phyloP scores from a whole-genome alignment of 1,140 invertebrate species.

The Orius insidiosus region DNA sequence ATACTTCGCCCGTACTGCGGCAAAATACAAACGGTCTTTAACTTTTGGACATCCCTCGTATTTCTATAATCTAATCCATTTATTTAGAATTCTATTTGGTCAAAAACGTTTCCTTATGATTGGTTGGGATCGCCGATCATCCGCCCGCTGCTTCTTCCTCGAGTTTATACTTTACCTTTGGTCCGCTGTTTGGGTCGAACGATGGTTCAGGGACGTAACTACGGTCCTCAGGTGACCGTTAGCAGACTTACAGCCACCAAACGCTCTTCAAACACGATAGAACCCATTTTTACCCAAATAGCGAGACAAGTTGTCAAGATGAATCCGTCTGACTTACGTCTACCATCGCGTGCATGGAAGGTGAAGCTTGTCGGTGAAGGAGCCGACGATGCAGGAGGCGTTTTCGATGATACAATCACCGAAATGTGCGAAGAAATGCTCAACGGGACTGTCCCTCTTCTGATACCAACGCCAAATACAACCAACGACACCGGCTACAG shows the following conservation, averaged over 20 bases:
- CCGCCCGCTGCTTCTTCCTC: slow-evolving; percentile 34
- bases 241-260: slow-evolving; percentile 35
- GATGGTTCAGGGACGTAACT: slow-evolving; percentile 49
- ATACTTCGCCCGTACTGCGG: too few relatives aligned
- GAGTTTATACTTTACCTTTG: slow-evolving; percentile 45
- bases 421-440: slow-evolving; percentile 46
- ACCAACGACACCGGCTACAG: slow-evolving; percentile 41
- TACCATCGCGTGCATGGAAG: slow-evolving; percentile 50
- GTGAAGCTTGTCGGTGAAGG: slow-evolving; percentile 45
- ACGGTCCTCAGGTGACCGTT: slow-evolving; percentile 48
- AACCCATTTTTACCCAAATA: slow-evolving; percentile 44
- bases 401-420: slow-evolving; percentile 54
- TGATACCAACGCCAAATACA: slow-evolving; percentile 38
- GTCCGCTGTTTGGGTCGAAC: slow-evolving; percentile 43
- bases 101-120: slow-evolving; percentile 24
- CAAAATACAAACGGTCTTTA: too few relatives aligned
- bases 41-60: too few relatives aligned
- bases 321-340: slow-evolving; percentile 35
- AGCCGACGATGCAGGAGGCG: slow-evolving; percentile 50
- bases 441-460: slow-evolving; percentile 30
- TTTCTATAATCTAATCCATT: background rate
- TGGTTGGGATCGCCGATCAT: slow-evolving; percentile 32
- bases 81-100: slow-evolving; percentile 26
- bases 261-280: slow-evolving; percentile 26
- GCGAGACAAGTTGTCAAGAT: slow-evolving; percentile 44